Base-by-base conservation (phyloP, 2,797 vertebrate species). In the Pseudochirops corinnae region DNA sequence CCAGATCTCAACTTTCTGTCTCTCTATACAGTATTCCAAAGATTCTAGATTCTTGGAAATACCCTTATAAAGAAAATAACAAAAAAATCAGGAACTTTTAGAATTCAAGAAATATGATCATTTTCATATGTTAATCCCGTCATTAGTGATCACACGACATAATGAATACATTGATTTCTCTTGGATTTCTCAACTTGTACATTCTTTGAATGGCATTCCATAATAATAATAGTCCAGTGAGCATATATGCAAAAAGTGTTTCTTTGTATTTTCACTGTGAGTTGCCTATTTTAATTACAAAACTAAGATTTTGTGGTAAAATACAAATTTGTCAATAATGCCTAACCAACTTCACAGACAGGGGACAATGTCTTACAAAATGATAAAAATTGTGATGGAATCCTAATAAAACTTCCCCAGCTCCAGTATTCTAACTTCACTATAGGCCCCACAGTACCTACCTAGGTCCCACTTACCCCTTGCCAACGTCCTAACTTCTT, bases 271-370 rank as follows among this genome's bases (percentile, higher is more conserved):
- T 91, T 95, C 56, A 93, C 4, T 62, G 3, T 62, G 33, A 95
- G 31, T 92, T 62, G 91, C 39, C 82, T 33, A 58, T 93, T 50
- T 92, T 95, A 93, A 95, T 96, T 94, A 31, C 92, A 92, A 93
- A 31, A 60, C 21, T 74, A 95, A 90, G 91, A 94, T 92, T 50
- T 92, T 10, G 56, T 74, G 58, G 56, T 56, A 90, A 62, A 56
- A 33, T 82, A 94, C 90, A 93, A 93, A 33, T 3, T 31, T 94
- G 4, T 93, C 11, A 93, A 56, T 74, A 39, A 94, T 96, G 14
- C 53, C 92, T 21, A 93, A 14, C 10, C 56, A 67, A 92, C 5
- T 92, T 92, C 94, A 62, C 67, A 29, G 50, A 52, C 53, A 33
- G 31, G 18, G 28, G 16, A 2, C 52, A 52, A 55, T 31, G 94